Percentiles rank a stretch among this genome's conserved stretches.
Conservation (phyloP, 2,888 invertebrate species). For the Zele albiditarsus region DNA sequence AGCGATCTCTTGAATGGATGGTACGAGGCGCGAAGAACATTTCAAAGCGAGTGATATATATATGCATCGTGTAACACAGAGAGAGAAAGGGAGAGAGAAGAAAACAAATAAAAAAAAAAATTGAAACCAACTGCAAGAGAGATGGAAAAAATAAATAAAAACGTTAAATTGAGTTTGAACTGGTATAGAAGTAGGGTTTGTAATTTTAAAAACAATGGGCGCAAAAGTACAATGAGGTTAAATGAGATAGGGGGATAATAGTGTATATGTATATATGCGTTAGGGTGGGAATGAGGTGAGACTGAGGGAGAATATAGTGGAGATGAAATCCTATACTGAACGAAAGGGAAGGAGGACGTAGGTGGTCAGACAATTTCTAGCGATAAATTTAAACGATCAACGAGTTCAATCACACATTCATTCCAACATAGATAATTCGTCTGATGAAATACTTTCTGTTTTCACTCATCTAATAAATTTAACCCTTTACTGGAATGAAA, state of each 20-base stretch:
- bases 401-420: constrained; percentile 55
- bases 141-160: constrained; percentile 30
- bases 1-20: neutral
- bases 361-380: constrained; percentile 58
- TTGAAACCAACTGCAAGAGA: constrained; percentile 17
- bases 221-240: constrained; percentile 71
- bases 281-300: constrained; percentile 59
- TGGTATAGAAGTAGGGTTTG: constrained; percentile 67
- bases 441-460: neutral
- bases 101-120: constrained; percentile 22
- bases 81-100: neutral
- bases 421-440: neutral
- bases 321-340: constrained; percentile 69
- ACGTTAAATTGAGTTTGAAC: constrained; percentile 40
- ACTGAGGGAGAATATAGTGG: constrained; percentile 53
- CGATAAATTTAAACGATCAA: constrained; percentile 63
- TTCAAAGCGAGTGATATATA: constrained; percentile 22
- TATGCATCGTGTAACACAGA: neutral
- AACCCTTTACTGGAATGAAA: neutral
- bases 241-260: constrained; percentile 71
- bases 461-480: constrained; percentile 45
- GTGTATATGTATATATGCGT: constrained; percentile 39
- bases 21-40: neutral
- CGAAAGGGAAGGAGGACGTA: constrained; percentile 60
- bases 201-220: constrained; percentile 72